Evolutionary conservation across 2,888 invertebrate genomes (phyloP), one percentile per base, ranked within the genome.

Genomic region (Apantesis nais): DNA sequence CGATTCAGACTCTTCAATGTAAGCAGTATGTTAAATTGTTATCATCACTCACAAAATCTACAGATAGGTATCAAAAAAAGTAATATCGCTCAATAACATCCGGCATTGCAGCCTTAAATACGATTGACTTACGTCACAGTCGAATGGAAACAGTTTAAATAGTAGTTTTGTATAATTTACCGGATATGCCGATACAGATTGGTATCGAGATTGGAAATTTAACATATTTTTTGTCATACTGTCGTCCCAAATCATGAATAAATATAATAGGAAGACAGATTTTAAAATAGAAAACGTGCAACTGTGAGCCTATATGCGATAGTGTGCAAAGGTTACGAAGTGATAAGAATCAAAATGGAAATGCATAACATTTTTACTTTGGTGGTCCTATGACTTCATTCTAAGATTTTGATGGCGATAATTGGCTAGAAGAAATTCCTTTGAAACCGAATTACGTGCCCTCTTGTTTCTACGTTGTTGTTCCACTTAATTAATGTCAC

Each of bases 231-330:
- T 37, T 66, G 52, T 48, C 19, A n/a, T 62, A 41, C 22, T 65
- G 55, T 55, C 65, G n/a, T 12, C 16, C 25, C 37, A 55, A 48
- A 55, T 52, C 37, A 52, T 66, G 65, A 66, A 66, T 66, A 66
- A 55, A 66, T n/a, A 37, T 65, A 52, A 65, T 29, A 29, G 29
- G 1, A 31, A 62, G 9, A 29, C 31, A 19, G 63, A 63, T 63
- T 41, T 25, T 29, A 44, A 19, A 39, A 19, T 4, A 22, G 31
- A 29, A 63, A 63, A 63, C 22, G 31, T 25, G 0, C 5, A 22
- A 63, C 22, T 2, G 63, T 22, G 29, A 34, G n/a, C 37, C 29
- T 16, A 22, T n/a, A 25, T 25, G 14, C 0, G 58, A 4, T 25
- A 29, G 25, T 14, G n/a, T 25, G 14, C 14, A 52, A 52, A 65